These are phyloP conservation scores for Euura saliciscinereae DNA, from an alignment of 1,140 invertebrate species.

Conservation along the genomic window DNA sequence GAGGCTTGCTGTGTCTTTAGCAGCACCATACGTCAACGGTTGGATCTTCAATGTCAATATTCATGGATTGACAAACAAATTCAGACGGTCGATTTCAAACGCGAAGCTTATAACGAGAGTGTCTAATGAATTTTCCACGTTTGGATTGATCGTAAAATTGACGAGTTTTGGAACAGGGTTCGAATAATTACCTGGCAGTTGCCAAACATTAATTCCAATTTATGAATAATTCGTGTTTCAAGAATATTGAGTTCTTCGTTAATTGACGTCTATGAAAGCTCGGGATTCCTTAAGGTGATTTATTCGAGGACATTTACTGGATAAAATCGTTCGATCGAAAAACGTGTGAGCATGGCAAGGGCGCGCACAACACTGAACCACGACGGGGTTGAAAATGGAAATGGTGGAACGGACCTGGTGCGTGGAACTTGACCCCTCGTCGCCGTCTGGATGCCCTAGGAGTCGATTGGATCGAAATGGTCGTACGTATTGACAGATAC, in stretches of 20 bases:
- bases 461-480: conserved; percentile 9
- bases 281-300: too few relatives aligned
- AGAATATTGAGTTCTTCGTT: too few relatives aligned
- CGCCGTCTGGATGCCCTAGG: neutral
- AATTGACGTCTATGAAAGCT: too few relatives aligned
- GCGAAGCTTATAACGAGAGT: too few relatives aligned
- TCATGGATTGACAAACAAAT: neutral
- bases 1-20: conserved; percentile 41
- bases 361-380: neutral
- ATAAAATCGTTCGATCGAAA: neutral
- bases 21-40: conserved; percentile 46
- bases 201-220: too few relatives aligned
- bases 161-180: too few relatives aligned
- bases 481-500: neutral
- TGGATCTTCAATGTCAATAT: conserved; percentile 8
- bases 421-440: conserved; percentile 8
- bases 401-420: neutral
- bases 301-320: too few relatives aligned
- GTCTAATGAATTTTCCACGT: too few relatives aligned
- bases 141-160: too few relatives aligned
- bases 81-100: neutral
- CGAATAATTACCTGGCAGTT: too few relatives aligned
- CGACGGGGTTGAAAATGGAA: conserved; percentile 2
- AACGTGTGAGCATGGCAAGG: neutral
- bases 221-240: too few relatives aligned